Base-by-base conservation (phyloP, 2,888 invertebrate species). In the Rhodophaea formosa region DNA sequence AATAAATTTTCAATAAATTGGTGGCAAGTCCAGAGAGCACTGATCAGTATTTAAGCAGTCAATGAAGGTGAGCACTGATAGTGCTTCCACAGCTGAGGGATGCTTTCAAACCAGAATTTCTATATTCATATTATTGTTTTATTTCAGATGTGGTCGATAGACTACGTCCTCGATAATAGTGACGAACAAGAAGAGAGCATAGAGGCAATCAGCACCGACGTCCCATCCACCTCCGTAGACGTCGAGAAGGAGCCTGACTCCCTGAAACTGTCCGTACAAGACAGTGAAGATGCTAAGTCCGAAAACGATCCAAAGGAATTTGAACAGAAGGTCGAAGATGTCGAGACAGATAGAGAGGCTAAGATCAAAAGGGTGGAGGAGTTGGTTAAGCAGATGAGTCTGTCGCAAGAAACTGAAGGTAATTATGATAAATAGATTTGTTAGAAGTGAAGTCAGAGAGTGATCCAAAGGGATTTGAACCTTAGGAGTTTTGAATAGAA, bases 141-240 rank as follows among this genome's bases (percentile, higher is more conserved):
- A 53, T 64, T 72, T 8, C 77, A 97, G 97, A 98, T 99, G 98
- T 99, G 98, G 98, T 97, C 98, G 8, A 94, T 98, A 76, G 98
- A 98, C 82, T 98, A 98, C 80, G 95, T 97, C 51, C 73, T 90
- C 63, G 84, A 86, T 67, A 75, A 82, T 62, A 88, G 92, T 59
- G 88, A 93, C 5, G 86, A 82, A 43, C 92, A 90, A 35, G 78
- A 81, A 47, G 93, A 92, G 60, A 93, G 91, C 46, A 76, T 81
- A 57, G 91, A 92, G 46, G 86, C 69, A 0, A 67, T 66, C 1
- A 84, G 79, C 59, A 62, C 79, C 1, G 86, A 84, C 17, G 32
- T 30, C 10, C 77, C 88, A 0, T 72, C 76, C 1, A 76, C 65
- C 53, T 86, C 84, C 16, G 69, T 84, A 53, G 90, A 89, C 47